Base-by-base conservation (phyloP, 2,113 vertebrate species). In the Danionella cerebrum region DNA sequence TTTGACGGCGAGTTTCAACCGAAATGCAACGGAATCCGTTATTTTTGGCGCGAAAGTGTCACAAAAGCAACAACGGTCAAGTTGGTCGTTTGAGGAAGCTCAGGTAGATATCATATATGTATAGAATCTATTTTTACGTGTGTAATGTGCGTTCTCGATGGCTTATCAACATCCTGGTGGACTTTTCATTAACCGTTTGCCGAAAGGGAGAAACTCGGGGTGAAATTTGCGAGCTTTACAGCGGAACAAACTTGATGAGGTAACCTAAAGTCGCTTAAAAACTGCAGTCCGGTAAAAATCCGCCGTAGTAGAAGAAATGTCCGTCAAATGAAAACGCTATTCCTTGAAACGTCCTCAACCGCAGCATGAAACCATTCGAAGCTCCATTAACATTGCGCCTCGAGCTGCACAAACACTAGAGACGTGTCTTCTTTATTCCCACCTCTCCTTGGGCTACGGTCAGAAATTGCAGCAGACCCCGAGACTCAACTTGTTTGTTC, bases 361-460 rank as follows among this genome's bases (percentile, higher is more conserved):
- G 62, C 12, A 39, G 65, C 73, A 1, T 13, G 58, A 50, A 76
- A 77, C 81, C 76, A 74, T 80, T 77, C 64, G 72, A 78, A 78
- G 81, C 79, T 83, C 71, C 74, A 76, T 78, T 65, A 65, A 72
- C 47, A 53, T 69, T 71, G 35, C 74, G 14, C 24, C 38, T 21
- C 39, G 10, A 13, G 25, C 39, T 45, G 25, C 36, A 41, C 38
- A 18, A 22, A 13, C 6, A 11, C 18, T 39, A 21, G 54, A 31
- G 58, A 21, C 35, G 58, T 1, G 59, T 19, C 27, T 35, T 24
- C 27, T 39, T 1, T 16, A 11, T 25, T 25, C 54, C 35, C 25
- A 11, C 75, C 63, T 39, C 67, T 38, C 55, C 29, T 33, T 9
- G n/a, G n/a, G n/a, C 67, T 44, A 35, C 24, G 58, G 75, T 45